Conservation (phyloP, 2,113 vertebrate species). For the Oryzias javanicus region DNA sequence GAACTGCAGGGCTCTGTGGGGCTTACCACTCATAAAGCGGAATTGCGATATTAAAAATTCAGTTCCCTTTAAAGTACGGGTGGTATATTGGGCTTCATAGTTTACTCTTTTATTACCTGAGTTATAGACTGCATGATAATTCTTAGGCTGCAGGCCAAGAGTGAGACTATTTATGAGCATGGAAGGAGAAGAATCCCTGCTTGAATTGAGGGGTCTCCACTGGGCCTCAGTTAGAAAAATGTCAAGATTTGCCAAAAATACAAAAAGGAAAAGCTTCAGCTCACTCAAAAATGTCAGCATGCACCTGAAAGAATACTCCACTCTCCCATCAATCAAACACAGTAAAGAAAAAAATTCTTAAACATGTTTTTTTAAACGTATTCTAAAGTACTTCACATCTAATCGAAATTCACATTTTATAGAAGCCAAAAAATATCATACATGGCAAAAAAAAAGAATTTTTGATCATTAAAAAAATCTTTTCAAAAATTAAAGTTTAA, state of each 20-base stretch:
- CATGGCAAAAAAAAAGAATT: too few relatives aligned
- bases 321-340: not conserved
- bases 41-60: conserved; percentile 54
- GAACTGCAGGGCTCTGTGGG: conserved; percentile 41
- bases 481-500: too few relatives aligned
- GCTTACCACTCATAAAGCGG: conserved; percentile 40
- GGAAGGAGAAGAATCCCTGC: not conserved
- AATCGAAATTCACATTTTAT: too few relatives aligned
- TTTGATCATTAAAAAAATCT: too few relatives aligned
- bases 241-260: conserved; percentile 1
- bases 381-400: not conserved
- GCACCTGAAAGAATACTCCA: not conserved
- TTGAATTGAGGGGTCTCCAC: not conserved
- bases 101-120: conserved; percentile 51
- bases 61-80: conserved; percentile 39
- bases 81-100: conserved; percentile 32
- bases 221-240: conserved; percentile 9
- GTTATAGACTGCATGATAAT: conserved; percentile 30
- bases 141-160: conserved; percentile 15
- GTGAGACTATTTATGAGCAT: not conserved
- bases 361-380: not conserved
- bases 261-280: conserved; percentile 1
- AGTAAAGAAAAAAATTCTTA: not conserved
- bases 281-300: conserved; percentile 5
- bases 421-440: too few relatives aligned